Conservation (phyloP, 2,113 vertebrate genomes). For the Daubentonia madagascariensis region DNA sequence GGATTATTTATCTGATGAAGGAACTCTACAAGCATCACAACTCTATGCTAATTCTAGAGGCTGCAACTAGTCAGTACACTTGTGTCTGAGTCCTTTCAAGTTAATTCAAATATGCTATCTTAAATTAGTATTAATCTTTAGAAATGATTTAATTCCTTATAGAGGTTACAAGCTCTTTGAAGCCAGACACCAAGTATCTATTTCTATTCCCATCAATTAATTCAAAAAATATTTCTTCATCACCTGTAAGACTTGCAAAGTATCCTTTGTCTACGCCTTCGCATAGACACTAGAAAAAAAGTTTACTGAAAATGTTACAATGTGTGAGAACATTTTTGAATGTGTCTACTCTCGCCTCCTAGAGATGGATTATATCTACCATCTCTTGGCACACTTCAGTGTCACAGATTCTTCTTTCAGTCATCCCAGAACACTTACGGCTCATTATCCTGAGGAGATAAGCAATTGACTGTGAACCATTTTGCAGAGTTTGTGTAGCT, state of each 20-base stretch:
- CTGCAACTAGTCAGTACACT: neutral
- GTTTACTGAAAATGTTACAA: neutral
- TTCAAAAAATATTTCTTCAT: neutral
- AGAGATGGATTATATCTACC: neutral
- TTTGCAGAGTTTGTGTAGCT: neutral
- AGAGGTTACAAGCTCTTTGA: neutral
- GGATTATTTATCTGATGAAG: constrained; percentile 5
- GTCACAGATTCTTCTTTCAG: constrained; percentile 1
- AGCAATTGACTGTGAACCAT: neutral
- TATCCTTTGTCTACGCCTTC: neutral
- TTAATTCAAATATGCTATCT: neutral
- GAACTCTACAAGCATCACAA: neutral
- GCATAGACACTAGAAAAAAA: neutral
- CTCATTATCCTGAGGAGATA: neutral
- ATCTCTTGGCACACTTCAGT: neutral
- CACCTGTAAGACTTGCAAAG: neutral
- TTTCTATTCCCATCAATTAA: neutral
- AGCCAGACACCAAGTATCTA: neutral
- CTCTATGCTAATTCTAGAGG: neutral
- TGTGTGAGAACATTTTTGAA: neutral
- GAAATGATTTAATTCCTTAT: neutral
- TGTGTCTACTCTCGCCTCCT: neutral
- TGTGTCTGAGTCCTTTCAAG: neutral
- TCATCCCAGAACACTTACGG: neutral
- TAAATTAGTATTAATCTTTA: neutral